Evolutionary conservation across 2,888 invertebrate species (phyloP), one percentile per base, ranked within the genome.

Genomic region (Cantharis rustica): DNA sequence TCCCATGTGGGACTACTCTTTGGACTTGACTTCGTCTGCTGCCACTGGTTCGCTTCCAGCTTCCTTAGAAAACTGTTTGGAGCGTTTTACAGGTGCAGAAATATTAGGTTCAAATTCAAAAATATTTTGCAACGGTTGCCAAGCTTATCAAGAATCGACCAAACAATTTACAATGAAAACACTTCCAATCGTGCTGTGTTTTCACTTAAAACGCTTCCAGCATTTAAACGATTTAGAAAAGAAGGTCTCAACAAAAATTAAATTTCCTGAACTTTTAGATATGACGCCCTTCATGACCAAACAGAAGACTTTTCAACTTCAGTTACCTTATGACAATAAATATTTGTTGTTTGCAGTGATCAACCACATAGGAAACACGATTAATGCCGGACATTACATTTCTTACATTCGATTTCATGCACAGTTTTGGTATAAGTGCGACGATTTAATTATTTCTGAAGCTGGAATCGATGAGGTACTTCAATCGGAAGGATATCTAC

Each of bases 271-370:
- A 80, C 95, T 96, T 87, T 90, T 99, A 79, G 98, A 98, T 87
- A 96, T 99, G 97, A 96, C 98, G 0, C 98, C 98, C 0, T 99
- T 97, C 86, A 97, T 98, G 94, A 93, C 94, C 5, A 80, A 88
- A 77, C 80, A 82, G 17, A 76, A 68, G 83, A 84, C 79, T 80
- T 64, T 74, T 64, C 71, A 75, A 47, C 27, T 75, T 61, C 75
- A 75, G 23, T 26, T 88, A 79, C 86, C 90, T 75, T 90, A 91
- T 75, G 94, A 95, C 82, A 95, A 94, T 84, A 93, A 97, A 80
- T 99, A 98, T 88, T 96, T 96, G 0, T 88, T 99, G 82, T 98
- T 98, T 89, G 98, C 98, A 15, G 99, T 99, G 71, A 97, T 99
- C 73, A 98, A 98, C 87, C 99, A 99, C 87, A 91, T 95, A 83